A percentile compares a stretch with the other conserved stretches of the same genome.
Conservation (phyloP, 2,113 vertebrate species). For the Cyanistes caeruleus region DNA sequence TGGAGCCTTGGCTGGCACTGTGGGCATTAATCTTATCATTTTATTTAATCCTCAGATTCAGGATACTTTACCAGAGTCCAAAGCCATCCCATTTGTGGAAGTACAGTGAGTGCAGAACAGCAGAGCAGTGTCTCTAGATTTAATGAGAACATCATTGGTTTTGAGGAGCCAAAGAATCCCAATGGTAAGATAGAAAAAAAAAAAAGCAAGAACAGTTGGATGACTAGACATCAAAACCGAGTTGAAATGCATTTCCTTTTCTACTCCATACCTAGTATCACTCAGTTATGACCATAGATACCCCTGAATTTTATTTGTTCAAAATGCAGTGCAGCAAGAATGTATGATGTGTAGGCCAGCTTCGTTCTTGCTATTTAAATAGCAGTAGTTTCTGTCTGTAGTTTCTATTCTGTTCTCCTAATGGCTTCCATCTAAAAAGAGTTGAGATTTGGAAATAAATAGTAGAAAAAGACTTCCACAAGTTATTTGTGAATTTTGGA, state of each 20-base stretch:
- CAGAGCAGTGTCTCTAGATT: neutral
- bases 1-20: neutral
- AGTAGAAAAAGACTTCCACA: neutral
- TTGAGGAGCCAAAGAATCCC: neutral
- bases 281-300: neutral
- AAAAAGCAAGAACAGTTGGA: neutral
- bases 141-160: neutral
- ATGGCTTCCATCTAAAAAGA: neutral
- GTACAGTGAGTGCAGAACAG: neutral
- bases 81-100: neutral
- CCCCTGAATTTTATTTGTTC: neutral
- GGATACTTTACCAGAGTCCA: neutral
- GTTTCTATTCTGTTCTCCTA: neutral
- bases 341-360: neutral
- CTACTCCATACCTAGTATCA: neutral
- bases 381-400: neutral
- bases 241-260: neutral
- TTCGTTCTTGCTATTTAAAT: neutral
- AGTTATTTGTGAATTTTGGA: neutral
- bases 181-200: neutral
- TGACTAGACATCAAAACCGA: neutral
- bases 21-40: neutral
- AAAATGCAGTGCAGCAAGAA: neutral
- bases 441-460: neutral
- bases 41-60: slow-evolving; percentile 17